Evolutionary conservation across 2,797 vertebrate genomes (phyloP), one percentile per base, ranked within the genome.

Genomic region (Chrysolophus pictus): DNA sequence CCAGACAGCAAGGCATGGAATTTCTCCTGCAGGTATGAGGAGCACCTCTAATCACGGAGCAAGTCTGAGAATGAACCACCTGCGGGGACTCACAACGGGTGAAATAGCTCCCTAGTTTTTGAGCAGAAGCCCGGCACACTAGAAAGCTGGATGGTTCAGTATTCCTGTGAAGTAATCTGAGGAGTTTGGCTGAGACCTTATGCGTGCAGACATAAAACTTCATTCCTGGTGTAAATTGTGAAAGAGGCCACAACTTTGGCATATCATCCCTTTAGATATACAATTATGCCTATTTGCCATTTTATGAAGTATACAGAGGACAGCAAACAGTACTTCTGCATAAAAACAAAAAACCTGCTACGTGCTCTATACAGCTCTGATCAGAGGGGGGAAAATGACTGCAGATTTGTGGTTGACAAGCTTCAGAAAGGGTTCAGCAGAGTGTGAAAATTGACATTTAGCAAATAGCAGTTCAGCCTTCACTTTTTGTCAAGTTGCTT

Each of bases 401-500:
- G 39, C 70, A 69, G 68, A 90, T 91, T 94, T 83, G 51, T 84
- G 63, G 60, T 75, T 96, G 93, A 94, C 95, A 94, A 87, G 87
- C 88, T 90, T 90, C 42, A 94, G 93, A 95, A 93, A 96, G 94
- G 76, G 78, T 91, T 96, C 95, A 92, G 19, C 77, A 87, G 88
- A 93, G 93, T 95, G 86, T 94, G 92, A 96, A 96, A 96, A 94
- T 35, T 94, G 91, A 95, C 87, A 81, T 96, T 95, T 91, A 94
- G 81, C 90, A 83, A 92, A 88, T 31, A 92, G 60, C 71, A 91
- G 46, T 92, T 90, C 92, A 84, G 78, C 64, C 65, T 93, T 88
- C 68, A 18, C 65, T 76, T 94, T 91, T 80, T 37, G 53, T 41
- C 41, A 89, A 70, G 86, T 51, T 72, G 33, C 56, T 87, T 18